Conservation (phyloP, 2,113 vertebrate genomes). For the Nettapus auritus region DNA sequence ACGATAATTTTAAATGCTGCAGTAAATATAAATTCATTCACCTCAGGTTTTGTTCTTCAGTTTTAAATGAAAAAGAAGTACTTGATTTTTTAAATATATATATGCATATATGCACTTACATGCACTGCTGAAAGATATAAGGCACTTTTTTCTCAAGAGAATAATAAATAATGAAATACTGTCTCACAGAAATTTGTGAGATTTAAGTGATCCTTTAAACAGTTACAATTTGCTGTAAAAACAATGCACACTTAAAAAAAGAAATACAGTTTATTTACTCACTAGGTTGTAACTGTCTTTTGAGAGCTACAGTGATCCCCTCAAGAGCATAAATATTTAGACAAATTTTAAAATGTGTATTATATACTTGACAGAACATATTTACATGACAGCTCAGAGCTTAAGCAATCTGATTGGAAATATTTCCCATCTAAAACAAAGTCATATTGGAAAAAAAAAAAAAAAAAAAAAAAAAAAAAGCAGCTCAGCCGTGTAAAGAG, state of each 20-base stretch:
- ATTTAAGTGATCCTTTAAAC: conserved; percentile 37
- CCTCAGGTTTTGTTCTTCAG: background rate
- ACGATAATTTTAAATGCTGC: background rate
- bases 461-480: background rate
- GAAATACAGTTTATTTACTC: conserved; percentile 71
- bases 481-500: conserved; percentile 61
- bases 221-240: conserved; percentile 33
- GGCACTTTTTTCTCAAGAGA: background rate
- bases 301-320: conserved; percentile 58
- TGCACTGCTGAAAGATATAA: background rate
- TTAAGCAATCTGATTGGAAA: conserved; percentile 77
- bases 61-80: background rate
- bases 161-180: background rate
- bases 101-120: background rate
- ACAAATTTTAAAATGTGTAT: conserved; percentile 75
- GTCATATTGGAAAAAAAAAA: conserved; percentile 15
- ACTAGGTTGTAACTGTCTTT: conserved; percentile 56
- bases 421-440: conserved; percentile 72
- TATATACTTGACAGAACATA: conserved; percentile 73
- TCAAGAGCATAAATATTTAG: conserved; percentile 79
- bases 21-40: background rate
- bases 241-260: conserved; percentile 12
- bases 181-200: conserved; percentile 33
- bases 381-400: conserved; percentile 70
- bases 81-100: background rate